phyloP scores from a whole-genome alignment of 2,113 vertebrate genomes.

The Carassius auratus region DNA sequence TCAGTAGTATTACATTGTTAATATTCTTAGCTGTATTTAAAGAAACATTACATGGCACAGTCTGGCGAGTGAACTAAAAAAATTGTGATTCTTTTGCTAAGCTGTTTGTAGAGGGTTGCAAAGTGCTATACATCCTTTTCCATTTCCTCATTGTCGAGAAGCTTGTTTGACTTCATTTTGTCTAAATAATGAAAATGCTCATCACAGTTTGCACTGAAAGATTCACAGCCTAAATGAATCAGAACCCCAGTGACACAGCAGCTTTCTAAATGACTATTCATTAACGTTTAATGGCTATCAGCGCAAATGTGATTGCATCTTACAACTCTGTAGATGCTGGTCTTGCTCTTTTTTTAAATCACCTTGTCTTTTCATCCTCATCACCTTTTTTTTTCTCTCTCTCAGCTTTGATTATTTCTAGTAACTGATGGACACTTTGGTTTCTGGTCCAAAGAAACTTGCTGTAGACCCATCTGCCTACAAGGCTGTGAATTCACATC shows the following conservation, averaged over 20 bases:
- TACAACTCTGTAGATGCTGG: background rate
- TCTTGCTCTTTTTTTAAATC: background rate
- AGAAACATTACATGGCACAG: background rate
- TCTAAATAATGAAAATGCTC: constrained; percentile 37
- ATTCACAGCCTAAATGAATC: constrained; percentile 57
- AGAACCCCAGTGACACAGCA: constrained; percentile 39
- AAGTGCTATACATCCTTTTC: background rate
- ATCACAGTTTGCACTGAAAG: constrained; percentile 44
- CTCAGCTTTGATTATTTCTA: background rate
- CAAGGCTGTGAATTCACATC: constrained; percentile 28
- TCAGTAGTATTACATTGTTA: background rate
- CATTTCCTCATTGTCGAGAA: background rate
- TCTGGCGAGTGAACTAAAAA: background rate
- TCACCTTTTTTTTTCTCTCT: background rate
- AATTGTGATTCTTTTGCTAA: background rate
- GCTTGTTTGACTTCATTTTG: constrained; percentile 1
- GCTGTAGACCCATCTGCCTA: constrained; percentile 41
- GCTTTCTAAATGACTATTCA: constrained; percentile 51
- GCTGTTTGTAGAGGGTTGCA: background rate
- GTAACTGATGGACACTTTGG: constrained; percentile 31
- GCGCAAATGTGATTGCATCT: background rate
- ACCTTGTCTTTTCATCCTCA: background rate
- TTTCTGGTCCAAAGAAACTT: constrained; percentile 22
- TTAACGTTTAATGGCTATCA: constrained; percentile 51
- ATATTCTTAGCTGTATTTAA: background rate